Evolutionary conservation across 2,888 invertebrate genomes (phyloP).

Genomic region (Dynastes hyllus): DNA sequence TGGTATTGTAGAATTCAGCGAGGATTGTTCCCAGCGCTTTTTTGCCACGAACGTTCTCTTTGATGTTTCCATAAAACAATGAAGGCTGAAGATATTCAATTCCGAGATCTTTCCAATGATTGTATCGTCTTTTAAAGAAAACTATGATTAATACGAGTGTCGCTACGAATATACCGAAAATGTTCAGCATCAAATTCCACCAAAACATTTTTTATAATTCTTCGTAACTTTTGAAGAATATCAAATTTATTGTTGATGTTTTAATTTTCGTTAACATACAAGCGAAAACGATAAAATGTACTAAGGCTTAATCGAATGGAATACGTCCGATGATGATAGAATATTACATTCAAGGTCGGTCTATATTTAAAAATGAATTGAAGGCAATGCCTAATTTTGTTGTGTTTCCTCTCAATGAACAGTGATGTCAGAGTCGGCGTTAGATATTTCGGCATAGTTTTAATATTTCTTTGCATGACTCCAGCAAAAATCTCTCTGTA

Average conservation of each 20-base stretch:
- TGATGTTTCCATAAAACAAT: conserved; percentile 62
- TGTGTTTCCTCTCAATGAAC: background rate
- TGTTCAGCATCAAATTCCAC: background rate
- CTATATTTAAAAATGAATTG: background rate
- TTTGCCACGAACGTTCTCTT: conserved; percentile 52
- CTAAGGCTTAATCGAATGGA: too few relatives aligned
- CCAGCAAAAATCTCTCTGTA: too few relatives aligned
- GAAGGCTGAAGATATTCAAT: conserved; percentile 59
- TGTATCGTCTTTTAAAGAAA: conserved; percentile 56
- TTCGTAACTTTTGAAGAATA: too few relatives aligned
- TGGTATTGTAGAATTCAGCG: conserved; percentile 51
- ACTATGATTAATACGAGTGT: background rate
- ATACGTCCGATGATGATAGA: too few relatives aligned
- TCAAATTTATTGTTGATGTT: too few relatives aligned
- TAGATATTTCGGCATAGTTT: background rate
- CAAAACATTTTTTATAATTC: conserved; percentile 1
- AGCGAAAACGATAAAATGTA: too few relatives aligned
- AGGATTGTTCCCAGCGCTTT: conserved; percentile 48
- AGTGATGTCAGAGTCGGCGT: background rate
- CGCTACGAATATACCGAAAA: background rate
- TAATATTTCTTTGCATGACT: background rate
- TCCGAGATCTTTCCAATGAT: conserved; percentile 61
- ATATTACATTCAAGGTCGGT: background rate
- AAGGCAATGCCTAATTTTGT: background rate
- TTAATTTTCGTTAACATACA: too few relatives aligned